Conservation (phyloP, 2,797 vertebrate genomes). For the Brotula barbata region DNA sequence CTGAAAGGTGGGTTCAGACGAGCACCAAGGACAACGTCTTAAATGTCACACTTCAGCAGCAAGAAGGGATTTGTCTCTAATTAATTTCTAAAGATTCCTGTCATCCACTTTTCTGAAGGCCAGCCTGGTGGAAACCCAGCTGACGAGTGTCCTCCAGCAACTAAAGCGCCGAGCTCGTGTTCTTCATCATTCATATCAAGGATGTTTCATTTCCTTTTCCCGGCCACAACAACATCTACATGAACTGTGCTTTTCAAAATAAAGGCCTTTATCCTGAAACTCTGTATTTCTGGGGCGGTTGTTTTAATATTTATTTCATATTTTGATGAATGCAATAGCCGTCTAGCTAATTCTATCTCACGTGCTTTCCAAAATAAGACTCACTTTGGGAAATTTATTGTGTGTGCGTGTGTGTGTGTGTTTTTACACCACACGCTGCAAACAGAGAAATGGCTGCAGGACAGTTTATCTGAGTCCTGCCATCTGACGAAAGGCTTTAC, state of each 20-base stretch:
- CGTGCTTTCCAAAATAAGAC: slow-evolving; percentile 8
- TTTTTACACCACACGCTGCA: slow-evolving; percentile 41
- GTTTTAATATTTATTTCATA: slow-evolving; percentile 15
- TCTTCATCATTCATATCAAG: slow-evolving; percentile 76
- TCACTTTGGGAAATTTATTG: slow-evolving; percentile 18
- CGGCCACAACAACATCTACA: slow-evolving; percentile 39
- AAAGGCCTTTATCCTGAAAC: too few species aligned
- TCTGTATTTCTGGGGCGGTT: not conserved
- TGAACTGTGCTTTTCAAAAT: slow-evolving; percentile 27
- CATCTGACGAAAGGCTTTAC: slow-evolving; percentile 81
- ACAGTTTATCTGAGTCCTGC: slow-evolving; percentile 79
- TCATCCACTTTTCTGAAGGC: slow-evolving; percentile 67
- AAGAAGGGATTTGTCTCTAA: slow-evolving; percentile 81
- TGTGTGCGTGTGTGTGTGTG: slow-evolving; percentile 1
- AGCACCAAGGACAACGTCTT: slow-evolving; percentile 79
- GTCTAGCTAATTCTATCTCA: slow-evolving; percentile 4
- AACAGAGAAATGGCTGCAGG: slow-evolving; percentile 63
- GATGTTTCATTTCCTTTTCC: slow-evolving; percentile 39
- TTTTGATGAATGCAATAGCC: slow-evolving; percentile 23
- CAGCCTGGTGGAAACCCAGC: slow-evolving; percentile 59
- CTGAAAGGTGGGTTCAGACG: slow-evolving; percentile 75
- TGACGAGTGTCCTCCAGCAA: slow-evolving; percentile 65
- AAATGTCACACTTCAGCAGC: slow-evolving; percentile 82
- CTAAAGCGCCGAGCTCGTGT: slow-evolving; percentile 69
- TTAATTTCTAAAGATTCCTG: slow-evolving; percentile 80